These are phyloP conservation scores for Blomia tropicalis DNA, from an alignment of 2,888 invertebrate species.

Conservation along the genomic window DNA sequence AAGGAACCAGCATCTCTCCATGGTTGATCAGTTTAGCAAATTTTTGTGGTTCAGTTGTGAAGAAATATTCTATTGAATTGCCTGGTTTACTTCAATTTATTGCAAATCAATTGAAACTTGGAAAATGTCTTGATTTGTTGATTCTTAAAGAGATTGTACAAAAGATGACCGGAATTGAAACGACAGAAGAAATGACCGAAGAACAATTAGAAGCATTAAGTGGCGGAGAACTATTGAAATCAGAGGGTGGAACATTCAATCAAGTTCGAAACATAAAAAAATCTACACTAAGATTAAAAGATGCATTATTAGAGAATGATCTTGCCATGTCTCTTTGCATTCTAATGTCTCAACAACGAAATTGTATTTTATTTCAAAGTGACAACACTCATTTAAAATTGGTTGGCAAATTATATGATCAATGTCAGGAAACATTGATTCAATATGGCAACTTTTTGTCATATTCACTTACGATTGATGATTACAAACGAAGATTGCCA, in stretches of 20 bases:
- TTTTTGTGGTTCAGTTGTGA: slow-evolving; percentile 88
- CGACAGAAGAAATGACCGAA: slow-evolving; percentile 82
- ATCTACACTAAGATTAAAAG: slow-evolving; percentile 81
- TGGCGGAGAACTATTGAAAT: slow-evolving; percentile 83
- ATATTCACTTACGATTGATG: slow-evolving; percentile 79
- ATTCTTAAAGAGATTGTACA: slow-evolving; percentile 92
- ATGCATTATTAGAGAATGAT: slow-evolving; percentile 81
- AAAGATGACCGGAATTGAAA: slow-evolving; percentile 98
- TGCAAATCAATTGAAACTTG: slow-evolving; percentile 85
- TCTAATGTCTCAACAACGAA: slow-evolving; percentile 88
- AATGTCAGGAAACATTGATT: slow-evolving; percentile 91
- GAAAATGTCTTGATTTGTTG: slow-evolving; percentile 66
- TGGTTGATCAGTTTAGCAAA: slow-evolving; percentile 63
- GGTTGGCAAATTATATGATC: slow-evolving; percentile 56
- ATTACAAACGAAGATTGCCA: slow-evolving; percentile 63
- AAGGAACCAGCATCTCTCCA: slow-evolving; percentile 74
- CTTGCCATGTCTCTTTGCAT: slow-evolving; percentile 81
- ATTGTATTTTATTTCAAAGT: slow-evolving; percentile 67
- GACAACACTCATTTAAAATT: slow-evolving; percentile 47
- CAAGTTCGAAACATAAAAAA: slow-evolving; percentile 92
- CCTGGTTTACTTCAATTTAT: slow-evolving; percentile 90
- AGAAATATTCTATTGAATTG: slow-evolving; percentile 90
- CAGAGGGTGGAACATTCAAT: slow-evolving; percentile 94
- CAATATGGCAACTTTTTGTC: slow-evolving; percentile 94
- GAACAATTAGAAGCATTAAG: slow-evolving; percentile 93